Percentiles rank a stretch among this genome's conserved stretches.
Evolutionary conservation across 2,113 vertebrate species (phyloP).

Genomic region (Megaceryle maxima): DNA sequence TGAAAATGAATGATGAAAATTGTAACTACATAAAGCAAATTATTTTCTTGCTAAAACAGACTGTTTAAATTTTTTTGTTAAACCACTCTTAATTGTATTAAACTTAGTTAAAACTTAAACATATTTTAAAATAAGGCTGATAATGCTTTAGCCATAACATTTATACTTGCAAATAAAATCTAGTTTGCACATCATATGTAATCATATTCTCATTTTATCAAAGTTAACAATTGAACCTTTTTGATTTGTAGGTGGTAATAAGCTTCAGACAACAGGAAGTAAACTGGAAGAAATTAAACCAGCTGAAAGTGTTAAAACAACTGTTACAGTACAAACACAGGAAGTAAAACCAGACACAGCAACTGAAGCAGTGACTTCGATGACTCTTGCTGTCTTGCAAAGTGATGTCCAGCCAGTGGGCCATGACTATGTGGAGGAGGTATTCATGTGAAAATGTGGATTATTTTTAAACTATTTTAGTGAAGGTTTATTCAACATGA

Average conservation of each 20-base stretch:
- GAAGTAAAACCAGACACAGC: slow-evolving; percentile 83
- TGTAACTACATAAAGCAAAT: background rate
- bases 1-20: background rate
- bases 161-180: background rate
- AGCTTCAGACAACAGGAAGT: slow-evolving; percentile 86
- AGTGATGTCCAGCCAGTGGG: slow-evolving; percentile 96
- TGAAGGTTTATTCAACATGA: background rate
- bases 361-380: slow-evolving; percentile 82
- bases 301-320: slow-evolving; percentile 79
- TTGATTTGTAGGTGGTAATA: slow-evolving; percentile 86
- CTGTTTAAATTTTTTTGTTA: background rate
- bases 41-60: background rate
- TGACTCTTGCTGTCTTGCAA: slow-evolving; percentile 89
- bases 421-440: slow-evolving; percentile 99
- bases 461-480: background rate
- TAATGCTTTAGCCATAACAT: background rate
- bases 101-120: background rate
- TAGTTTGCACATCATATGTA: background rate
- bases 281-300: slow-evolving; percentile 89
- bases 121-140: background rate
- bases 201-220: background rate
- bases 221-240: background rate
- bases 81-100: background rate
- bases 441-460: slow-evolving; percentile 53
- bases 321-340: slow-evolving; percentile 70